These are phyloP conservation scores for Sabatieria punctata DNA, from an alignment of 2,888 invertebrate genomes.

Conservation along the genomic window DNA sequence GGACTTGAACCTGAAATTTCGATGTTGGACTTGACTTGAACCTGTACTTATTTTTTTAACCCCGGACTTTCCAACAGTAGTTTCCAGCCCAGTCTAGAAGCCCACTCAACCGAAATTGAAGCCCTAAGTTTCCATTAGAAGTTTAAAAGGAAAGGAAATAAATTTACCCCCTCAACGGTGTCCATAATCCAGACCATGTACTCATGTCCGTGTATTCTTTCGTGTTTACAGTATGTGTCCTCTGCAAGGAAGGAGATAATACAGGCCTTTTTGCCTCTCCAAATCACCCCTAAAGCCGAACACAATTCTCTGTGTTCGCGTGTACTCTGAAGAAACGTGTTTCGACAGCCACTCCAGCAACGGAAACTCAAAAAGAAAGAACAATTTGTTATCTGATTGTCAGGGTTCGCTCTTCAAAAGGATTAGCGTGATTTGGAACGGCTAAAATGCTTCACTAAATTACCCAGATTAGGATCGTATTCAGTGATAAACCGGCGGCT, in stretches of 20 bases:
- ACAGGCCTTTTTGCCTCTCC: not conserved
- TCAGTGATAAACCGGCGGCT: constrained; percentile 38
- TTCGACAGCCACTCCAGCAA: not conserved
- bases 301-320: no score
- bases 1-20: no score
- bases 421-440: not conserved
- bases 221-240: constrained; percentile 37
- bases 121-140: no score
- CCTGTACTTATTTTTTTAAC: no score
- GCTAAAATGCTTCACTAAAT: no score
- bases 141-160: no score
- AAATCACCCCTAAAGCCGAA: not conserved
- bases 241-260: constrained; percentile 24
- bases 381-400: no score
- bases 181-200: constrained; percentile 36
- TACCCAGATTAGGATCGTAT: constrained; percentile 37
- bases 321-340: not conserved
- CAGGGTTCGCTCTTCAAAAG: not conserved
- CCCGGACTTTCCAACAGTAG: no score
- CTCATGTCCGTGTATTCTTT: constrained; percentile 34
- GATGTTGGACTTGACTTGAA: no score
- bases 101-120: no score
- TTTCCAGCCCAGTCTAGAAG: no score
- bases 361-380: not conserved
- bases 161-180: constrained; percentile 35